These are phyloP conservation scores for Pocillopora meandrina DNA, from an alignment of 92 coral and sea anemone genomes.

Conservation along the genomic window DNA sequence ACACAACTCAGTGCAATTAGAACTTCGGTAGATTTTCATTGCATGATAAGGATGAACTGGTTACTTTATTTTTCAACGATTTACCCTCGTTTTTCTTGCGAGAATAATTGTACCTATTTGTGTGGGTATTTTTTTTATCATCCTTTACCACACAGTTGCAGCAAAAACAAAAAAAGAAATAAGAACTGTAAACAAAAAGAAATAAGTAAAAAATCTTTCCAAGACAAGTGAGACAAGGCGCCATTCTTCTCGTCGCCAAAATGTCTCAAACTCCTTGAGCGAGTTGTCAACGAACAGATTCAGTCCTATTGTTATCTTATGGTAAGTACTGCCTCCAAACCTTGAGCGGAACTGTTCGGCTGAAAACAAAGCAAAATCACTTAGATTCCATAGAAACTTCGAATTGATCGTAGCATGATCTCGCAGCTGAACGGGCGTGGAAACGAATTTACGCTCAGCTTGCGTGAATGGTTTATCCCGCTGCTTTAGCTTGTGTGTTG, in stretches of 20 bases:
- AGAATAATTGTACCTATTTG: not conserved
- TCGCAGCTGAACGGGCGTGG: too few relatives aligned
- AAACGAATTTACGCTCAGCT: too few relatives aligned
- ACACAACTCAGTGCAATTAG: too few relatives aligned
- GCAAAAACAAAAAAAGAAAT: constrained; percentile 49
- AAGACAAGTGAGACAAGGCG: constrained; percentile 61
- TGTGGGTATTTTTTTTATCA: not conserved
- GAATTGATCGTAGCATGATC: too few relatives aligned
- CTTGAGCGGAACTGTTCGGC: constrained; percentile 62
- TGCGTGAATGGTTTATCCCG: too few relatives aligned
- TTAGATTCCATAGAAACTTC: not conserved
- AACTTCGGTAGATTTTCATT: too few relatives aligned
- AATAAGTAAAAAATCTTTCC: constrained; percentile 54
- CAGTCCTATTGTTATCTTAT: constrained; percentile 56
- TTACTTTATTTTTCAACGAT: too few relatives aligned
- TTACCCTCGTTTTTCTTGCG: not conserved
- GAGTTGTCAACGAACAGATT: constrained; percentile 63
- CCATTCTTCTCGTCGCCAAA: constrained; percentile 67
- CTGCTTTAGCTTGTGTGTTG: too few relatives aligned
- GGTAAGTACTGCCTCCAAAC: constrained; percentile 60
- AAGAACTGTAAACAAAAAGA: constrained; percentile 39
- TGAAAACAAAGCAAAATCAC: constrained; percentile 17
- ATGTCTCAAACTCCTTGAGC: constrained; percentile 56
- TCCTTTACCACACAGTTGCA: constrained; percentile 25
- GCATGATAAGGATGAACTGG: too few relatives aligned